A percentile compares a stretch with the other conserved stretches of the same genome.
Conservation (phyloP, 2,113 vertebrate species). For the Enhydra lutris region DNA sequence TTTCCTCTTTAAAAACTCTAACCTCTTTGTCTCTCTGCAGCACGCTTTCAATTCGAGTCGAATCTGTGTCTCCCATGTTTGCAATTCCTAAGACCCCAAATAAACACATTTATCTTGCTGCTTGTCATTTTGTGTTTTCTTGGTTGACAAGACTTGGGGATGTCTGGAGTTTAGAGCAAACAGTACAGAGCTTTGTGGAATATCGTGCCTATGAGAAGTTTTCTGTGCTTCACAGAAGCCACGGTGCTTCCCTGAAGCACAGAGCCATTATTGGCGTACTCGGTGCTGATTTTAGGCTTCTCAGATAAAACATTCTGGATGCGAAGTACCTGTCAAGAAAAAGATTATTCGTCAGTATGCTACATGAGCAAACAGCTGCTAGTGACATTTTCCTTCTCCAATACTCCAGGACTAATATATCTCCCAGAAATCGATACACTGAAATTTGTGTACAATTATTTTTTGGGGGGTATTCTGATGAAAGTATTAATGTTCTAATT, state of each 20-base stretch:
- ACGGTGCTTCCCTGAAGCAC: slow-evolving; percentile 88
- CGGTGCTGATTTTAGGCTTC: slow-evolving; percentile 84
- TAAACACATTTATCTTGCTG: neutral
- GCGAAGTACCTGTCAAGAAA: slow-evolving; percentile 83
- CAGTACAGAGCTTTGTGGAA: slow-evolving; percentile 91
- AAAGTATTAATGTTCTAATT: neutral
- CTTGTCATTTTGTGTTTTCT: neutral
- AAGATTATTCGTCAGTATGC: neutral
- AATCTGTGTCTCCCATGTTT: neutral
- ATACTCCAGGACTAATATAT: neutral
- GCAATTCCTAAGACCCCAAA: neutral
- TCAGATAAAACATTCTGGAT: slow-evolving; percentile 89
- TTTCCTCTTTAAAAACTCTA: neutral
- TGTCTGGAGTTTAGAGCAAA: slow-evolving; percentile 77
- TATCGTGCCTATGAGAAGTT: slow-evolving; percentile 90
- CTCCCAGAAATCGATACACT: neutral
- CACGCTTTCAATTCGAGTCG: neutral
- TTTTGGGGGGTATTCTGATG: neutral
- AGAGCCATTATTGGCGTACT: slow-evolving; percentile 88
- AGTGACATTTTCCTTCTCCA: neutral
- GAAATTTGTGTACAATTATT: neutral
- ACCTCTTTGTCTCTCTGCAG: neutral
- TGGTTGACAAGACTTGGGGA: neutral
- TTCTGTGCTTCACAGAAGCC: slow-evolving; percentile 82
- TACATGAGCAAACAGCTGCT: neutral